Percentiles rank a stretch among this genome's conserved stretches.
These are phyloP conservation scores for Corbicula japonica DNA, from an alignment of 2,888 invertebrate species.

Conservation along the genomic window DNA sequence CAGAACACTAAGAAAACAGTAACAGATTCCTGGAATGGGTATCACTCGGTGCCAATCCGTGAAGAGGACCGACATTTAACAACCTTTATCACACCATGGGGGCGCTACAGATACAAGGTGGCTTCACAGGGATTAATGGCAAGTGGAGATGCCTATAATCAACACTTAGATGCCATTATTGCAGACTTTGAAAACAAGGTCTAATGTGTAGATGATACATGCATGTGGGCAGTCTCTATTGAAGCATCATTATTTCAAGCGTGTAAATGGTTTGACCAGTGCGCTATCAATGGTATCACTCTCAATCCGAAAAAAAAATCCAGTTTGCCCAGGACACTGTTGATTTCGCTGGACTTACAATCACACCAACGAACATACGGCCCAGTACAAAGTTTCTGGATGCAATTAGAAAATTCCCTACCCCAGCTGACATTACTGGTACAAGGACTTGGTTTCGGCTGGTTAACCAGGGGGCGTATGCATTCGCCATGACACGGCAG, in stretches of 20 bases:
- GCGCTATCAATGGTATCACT: slow-evolving; percentile 55
- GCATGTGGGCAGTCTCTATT: slow-evolving; percentile 58
- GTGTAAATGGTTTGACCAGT: slow-evolving; percentile 61
- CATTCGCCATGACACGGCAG: slow-evolving; percentile 56
- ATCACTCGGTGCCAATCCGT: slow-evolving; percentile 55
- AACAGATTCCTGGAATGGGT: slow-evolving; percentile 57
- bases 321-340: slow-evolving; percentile 48
- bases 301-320: slow-evolving; percentile 58
- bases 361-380: slow-evolving; percentile 59
- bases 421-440: slow-evolving; percentile 62
- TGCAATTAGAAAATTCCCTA: slow-evolving; percentile 63
- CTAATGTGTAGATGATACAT: slow-evolving; percentile 65
- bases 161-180: slow-evolving; percentile 60
- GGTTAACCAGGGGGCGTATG: slow-evolving; percentile 68
- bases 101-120: slow-evolving; percentile 47
- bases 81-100: slow-evolving; percentile 57
- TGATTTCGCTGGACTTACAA: slow-evolving; percentile 56
- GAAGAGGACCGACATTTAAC: slow-evolving; percentile 48
- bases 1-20: slow-evolving; percentile 58
- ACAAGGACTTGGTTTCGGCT: slow-evolving; percentile 69
- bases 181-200: slow-evolving; percentile 49
- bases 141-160: slow-evolving; percentile 62
- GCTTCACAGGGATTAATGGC: slow-evolving; percentile 60
- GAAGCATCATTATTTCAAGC: slow-evolving; percentile 61
- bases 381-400: slow-evolving; percentile 65